Conservation (phyloP, 1,140 invertebrate genomes). For the Diploscapter pachys region DNA sequence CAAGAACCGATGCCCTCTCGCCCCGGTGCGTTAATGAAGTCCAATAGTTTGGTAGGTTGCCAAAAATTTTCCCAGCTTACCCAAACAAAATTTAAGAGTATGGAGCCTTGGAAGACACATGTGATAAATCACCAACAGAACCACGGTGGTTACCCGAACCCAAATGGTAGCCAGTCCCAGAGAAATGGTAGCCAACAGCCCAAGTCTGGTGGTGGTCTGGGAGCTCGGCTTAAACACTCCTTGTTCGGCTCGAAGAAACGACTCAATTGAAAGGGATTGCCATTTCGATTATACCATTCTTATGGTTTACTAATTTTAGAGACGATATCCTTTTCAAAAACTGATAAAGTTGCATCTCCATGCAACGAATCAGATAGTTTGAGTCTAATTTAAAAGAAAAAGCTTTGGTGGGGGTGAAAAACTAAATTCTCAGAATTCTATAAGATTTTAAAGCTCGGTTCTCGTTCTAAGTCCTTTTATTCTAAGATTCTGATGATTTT, state of each 20-base stretch:
- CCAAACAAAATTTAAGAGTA: slow-evolving; percentile 21
- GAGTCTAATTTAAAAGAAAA: too few species aligned
- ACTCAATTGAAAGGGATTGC: slow-evolving; percentile 8
- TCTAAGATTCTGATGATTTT: too few species aligned
- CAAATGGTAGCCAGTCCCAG: slow-evolving; percentile 23
- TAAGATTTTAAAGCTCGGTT: too few species aligned
- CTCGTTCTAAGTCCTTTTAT: too few species aligned
- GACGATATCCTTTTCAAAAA: too few species aligned
- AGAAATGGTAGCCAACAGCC: slow-evolving; percentile 15
- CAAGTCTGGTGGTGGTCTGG: slow-evolving; percentile 19
- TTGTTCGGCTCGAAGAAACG: slow-evolving; percentile 39
- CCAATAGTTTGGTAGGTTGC: slow-evolving; percentile 43
- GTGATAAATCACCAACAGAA: slow-evolving; percentile 12
- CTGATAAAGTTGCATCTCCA: too few species aligned
- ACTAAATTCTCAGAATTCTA: too few species aligned
- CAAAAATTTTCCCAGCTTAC: slow-evolving; percentile 13
- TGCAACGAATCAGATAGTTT: too few species aligned
- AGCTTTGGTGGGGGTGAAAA: too few species aligned
- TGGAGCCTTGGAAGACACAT: neutral
- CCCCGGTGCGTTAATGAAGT: slow-evolving; percentile 52
- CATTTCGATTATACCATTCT: too few species aligned
- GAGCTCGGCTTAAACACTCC: slow-evolving; percentile 37
- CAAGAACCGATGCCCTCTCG: slow-evolving; percentile 26
- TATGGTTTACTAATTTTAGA: too few species aligned
- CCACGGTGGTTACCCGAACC: slow-evolving; percentile 8